Percentiles rank a stretch among this genome's conserved stretches.
Evolutionary conservation across 2,113 vertebrate species (phyloP).

Genomic region (Thalassarche chlororhynchos): DNA sequence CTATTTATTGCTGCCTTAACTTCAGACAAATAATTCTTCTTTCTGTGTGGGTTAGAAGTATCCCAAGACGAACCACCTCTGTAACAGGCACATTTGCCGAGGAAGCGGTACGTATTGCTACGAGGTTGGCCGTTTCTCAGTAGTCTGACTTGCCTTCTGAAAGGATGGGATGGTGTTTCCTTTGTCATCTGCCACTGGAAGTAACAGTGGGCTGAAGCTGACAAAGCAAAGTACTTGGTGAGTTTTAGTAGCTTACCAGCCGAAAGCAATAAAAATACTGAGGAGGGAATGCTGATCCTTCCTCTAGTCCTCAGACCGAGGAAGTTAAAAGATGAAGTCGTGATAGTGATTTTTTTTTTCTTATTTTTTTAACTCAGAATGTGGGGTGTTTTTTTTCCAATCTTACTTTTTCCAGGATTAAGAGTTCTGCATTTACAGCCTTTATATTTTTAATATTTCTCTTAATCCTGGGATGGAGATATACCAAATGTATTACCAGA

Average conservation of each 20-base stretch:
- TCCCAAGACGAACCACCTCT: not conserved
- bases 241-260: slow-evolving; percentile 6
- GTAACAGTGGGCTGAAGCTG: not conserved
- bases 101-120: not conserved
- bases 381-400: not conserved
- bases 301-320: slow-evolving; percentile 51
- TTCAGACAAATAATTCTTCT: slow-evolving; percentile 22
- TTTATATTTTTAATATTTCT: slow-evolving; percentile 29
- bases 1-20: slow-evolving; percentile 73
- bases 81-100: not conserved
- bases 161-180: not conserved
- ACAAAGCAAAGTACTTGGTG: not conserved
- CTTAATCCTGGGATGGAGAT: not conserved
- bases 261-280: slow-evolving; percentile 73
- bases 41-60: not conserved
- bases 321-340: not conserved
- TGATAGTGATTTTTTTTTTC: not conserved
- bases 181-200: not conserved
- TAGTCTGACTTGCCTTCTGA: not conserved
- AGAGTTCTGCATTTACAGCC: slow-evolving; percentile 23
- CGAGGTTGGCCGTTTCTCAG: not conserved
- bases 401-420: not conserved
- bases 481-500: slow-evolving; percentile 37
- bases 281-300: slow-evolving; percentile 17
- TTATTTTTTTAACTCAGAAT: slow-evolving; percentile 9